A percentile compares a stretch with the other conserved stretches of the same genome.
phyloP scores from a whole-genome alignment of 2,113 vertebrate species.

The Salminus brasiliensis region DNA sequence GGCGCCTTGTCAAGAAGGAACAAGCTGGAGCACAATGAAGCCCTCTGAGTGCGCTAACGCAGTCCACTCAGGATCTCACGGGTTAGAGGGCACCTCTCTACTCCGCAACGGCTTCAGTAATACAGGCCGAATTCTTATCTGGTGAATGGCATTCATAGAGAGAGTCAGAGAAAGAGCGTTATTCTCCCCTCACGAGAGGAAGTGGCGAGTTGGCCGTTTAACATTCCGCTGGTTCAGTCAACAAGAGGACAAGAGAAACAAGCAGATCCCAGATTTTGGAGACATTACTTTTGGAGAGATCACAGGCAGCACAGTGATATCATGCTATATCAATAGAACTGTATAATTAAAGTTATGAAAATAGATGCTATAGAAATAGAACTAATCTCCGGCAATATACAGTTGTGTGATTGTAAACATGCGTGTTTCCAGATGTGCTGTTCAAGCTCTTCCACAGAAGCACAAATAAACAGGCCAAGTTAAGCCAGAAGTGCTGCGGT shows the following conservation, averaged over 20 bases:
- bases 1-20: background rate
- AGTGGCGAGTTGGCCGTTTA: constrained; percentile 55
- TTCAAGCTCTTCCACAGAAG: no score
- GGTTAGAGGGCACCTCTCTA: background rate
- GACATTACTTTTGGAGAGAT: no score
- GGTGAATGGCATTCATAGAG: constrained; percentile 16
- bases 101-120: background rate
- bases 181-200: background rate
- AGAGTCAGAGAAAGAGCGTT: background rate
- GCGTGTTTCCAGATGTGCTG: no score
- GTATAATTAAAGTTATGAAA: no score
- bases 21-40: background rate
- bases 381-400: no score
- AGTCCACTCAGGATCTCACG: background rate
- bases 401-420: no score
- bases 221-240: constrained; percentile 64
- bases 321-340: no score
- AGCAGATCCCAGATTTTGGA: background rate
- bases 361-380: no score
- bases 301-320: background rate
- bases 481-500: no score
- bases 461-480: no score
- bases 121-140: background rate
- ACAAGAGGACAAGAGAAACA: constrained; percentile 68
- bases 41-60: background rate